Evolutionary conservation across 2,113 vertebrate genomes (phyloP).

Genomic region (Myotis yumanensis): DNA sequence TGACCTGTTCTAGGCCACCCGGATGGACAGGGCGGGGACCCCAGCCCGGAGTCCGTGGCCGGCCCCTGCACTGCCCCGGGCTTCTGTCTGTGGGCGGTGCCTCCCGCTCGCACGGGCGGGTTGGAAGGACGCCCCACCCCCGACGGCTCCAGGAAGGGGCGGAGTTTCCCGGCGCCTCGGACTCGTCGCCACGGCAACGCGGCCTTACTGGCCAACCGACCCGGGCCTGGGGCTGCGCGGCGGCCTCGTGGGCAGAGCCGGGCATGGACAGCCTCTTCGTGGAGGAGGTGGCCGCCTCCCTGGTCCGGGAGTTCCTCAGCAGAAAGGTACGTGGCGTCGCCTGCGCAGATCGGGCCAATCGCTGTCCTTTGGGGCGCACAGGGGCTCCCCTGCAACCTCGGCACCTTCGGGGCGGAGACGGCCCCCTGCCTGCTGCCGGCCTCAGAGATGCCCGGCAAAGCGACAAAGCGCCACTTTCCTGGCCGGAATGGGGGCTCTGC

Average conservation of each 20-base stretch:
- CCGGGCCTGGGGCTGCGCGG: neutral
- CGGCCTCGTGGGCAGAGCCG: conserved; percentile 43
- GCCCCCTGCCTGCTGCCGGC: neutral
- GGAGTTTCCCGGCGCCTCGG: conserved; percentile 65
- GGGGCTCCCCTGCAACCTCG: neutral
- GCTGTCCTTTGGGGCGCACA: neutral
- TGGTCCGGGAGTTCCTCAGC: conserved; percentile 94
- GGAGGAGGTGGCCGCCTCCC: conserved; percentile 91
- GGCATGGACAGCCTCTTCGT: conserved; percentile 86
- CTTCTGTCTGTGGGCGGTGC: too few relatives aligned
- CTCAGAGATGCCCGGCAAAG: neutral
- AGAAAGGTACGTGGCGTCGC: conserved; percentile 86
- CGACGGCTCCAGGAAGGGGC: neutral
- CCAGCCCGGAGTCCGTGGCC: accelerated
- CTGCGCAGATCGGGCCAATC: neutral
- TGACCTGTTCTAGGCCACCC: neutral
- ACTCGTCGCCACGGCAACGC: conserved; percentile 76
- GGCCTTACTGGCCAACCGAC: conserved; percentile 62
- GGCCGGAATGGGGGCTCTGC: conserved; percentile 62
- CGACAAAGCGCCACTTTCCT: accelerated
- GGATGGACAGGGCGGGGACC: too few relatives aligned
- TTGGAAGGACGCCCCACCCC: neutral
- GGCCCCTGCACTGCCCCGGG: accelerated
- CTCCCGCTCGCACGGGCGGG: neutral
- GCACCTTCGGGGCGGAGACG: neutral